Percentiles rank a stretch among this genome's conserved stretches.
Evolutionary conservation across 2,797 vertebrate genomes (phyloP).

Genomic region (Leucoraja ocellata): DNA sequence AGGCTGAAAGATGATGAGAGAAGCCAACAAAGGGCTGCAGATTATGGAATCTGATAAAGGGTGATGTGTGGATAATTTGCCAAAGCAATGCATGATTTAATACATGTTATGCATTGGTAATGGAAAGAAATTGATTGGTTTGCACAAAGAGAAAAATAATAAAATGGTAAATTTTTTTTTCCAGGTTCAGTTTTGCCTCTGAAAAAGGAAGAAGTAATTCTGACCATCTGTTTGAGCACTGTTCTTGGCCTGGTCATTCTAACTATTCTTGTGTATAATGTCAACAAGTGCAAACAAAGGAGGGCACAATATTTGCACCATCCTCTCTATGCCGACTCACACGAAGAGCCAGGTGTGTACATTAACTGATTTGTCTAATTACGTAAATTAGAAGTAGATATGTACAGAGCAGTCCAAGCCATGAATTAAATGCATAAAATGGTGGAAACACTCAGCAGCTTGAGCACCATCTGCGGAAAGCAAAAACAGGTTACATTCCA

Average conservation of each 20-base stretch:
- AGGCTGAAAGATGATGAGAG: too few species aligned
- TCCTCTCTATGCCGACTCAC: constrained; percentile 54
- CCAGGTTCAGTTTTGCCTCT: constrained; percentile 41
- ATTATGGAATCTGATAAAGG: too few species aligned
- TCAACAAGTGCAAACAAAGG: constrained; percentile 55
- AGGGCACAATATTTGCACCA: constrained; percentile 60
- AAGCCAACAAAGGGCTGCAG: too few species aligned
- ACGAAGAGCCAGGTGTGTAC: constrained; percentile 54
- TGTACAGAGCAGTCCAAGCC: background rate
- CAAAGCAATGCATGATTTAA: background rate
- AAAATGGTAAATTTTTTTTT: background rate
- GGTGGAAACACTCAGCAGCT: too few species aligned
- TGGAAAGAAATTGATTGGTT: background rate
- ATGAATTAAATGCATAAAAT: too few species aligned
- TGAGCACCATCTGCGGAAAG: too few species aligned
- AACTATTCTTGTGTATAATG: constrained; percentile 47
- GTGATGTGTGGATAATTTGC: too few species aligned
- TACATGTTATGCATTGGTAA: background rate
- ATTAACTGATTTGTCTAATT: background rate
- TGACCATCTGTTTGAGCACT: constrained; percentile 61
- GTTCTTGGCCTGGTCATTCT: constrained; percentile 54
- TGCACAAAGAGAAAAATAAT: background rate
- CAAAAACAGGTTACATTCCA: too few species aligned
- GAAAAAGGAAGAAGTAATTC: constrained; percentile 52
- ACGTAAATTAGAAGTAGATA: background rate